Percentiles rank a stretch among this genome's conserved stretches.
These are phyloP conservation scores for Tachuris rubrigastra DNA, from an alignment of 2,113 vertebrate species.

Conservation along the genomic window DNA sequence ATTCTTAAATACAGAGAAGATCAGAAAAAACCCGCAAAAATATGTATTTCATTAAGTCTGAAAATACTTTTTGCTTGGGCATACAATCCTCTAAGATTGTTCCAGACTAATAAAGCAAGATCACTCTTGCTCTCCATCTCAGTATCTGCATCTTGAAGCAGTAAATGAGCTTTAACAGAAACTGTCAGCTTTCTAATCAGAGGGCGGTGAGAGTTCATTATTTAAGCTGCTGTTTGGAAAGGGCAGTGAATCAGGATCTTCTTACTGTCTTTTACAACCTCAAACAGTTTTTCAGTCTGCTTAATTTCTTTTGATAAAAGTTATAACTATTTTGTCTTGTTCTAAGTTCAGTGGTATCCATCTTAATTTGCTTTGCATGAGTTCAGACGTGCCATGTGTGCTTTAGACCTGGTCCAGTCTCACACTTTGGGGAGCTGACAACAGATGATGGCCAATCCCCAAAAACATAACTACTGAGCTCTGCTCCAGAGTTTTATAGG, in stretches of 20 bases:
- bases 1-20: not conserved
- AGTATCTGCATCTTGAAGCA: not conserved
- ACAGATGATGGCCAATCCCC: fast-evolving
- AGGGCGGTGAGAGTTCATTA: not conserved
- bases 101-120: not conserved
- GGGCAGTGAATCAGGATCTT: not conserved
- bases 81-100: not conserved
- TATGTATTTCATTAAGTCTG: not conserved
- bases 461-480: not conserved
- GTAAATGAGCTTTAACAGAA: not conserved
- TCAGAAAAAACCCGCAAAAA: not conserved
- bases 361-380: not conserved
- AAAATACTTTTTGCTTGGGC: not conserved
- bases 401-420: not conserved
- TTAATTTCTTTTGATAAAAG: not conserved
- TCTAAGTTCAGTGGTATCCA: not conserved
- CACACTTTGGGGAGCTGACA: not conserved
- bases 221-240: not conserved
- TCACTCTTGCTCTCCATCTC: not conserved
- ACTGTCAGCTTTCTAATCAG: not conserved
- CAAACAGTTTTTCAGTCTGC: not conserved
- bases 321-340: not conserved
- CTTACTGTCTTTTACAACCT: not conserved
- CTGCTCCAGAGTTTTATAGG: not conserved
- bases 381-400: not conserved